Evolutionary conservation across 1,140 invertebrate genomes (phyloP).

Genomic region (Idris sp.): DNA sequence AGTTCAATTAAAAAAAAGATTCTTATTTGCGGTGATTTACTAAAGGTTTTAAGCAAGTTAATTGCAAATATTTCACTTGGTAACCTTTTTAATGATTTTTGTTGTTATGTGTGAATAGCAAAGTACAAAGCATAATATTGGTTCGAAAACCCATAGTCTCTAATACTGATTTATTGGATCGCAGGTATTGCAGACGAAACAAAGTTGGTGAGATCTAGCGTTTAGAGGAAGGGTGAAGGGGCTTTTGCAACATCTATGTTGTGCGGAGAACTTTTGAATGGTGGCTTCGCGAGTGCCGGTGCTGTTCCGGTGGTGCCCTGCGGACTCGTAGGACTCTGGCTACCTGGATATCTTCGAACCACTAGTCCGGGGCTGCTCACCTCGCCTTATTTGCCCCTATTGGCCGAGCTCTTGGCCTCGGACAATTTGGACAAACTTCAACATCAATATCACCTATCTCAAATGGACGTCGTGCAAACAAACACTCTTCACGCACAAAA

Average conservation of each 20-base stretch:
- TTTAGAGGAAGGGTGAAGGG: conserved; percentile 65
- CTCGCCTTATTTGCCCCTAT: conserved; percentile 73
- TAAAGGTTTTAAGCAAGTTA: no score
- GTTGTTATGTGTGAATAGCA: no score
- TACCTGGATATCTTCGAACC: conserved; percentile 74
- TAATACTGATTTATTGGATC: conserved; percentile 32
- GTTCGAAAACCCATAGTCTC: no score
- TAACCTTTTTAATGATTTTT: no score
- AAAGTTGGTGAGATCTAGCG: conserved; percentile 59
- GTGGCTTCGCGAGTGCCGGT: conserved; percentile 77
- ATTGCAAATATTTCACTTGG: no score
- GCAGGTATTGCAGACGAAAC: conserved; percentile 43
- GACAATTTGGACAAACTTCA: conserved; percentile 68
- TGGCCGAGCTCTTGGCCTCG: conserved; percentile 73
- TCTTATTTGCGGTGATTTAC: no score
- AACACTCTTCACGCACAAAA: conserved; percentile 41
- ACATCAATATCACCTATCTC: conserved; percentile 52
- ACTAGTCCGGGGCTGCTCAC: conserved; percentile 72
- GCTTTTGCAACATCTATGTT: conserved; percentile 75
- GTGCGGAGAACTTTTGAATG: conserved; percentile 78
- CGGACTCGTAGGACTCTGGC: conserved; percentile 75
- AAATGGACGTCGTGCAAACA: conserved; percentile 58
- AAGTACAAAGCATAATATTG: no score
- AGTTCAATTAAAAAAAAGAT: no score
- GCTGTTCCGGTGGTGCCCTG: conserved; percentile 75